Conservation (phyloP, 2,797 vertebrate species). For the Anomalospiza imberbis region DNA sequence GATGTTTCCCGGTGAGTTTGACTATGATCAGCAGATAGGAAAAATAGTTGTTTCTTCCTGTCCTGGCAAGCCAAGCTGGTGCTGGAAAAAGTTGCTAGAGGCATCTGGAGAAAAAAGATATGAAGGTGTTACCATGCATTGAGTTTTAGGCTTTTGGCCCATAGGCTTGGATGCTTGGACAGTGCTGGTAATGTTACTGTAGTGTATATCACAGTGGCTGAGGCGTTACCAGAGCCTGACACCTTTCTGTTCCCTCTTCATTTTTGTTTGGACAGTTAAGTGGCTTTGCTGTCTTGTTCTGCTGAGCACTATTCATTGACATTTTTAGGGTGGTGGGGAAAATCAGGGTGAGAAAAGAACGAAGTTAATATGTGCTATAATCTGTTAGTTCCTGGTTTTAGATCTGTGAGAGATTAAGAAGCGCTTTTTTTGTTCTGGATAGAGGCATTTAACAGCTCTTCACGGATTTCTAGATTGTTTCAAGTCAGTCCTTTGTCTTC, state of each 20-base stretch:
- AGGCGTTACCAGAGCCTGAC: fast-evolving
- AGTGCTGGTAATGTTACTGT: neutral
- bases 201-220: fast-evolving
- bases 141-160: neutral
- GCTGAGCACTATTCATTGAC: neutral
- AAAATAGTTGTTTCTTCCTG: neutral
- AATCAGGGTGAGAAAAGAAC: neutral
- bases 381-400: neutral
- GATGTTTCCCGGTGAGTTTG: neutral
- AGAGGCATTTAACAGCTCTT: neutral
- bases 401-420: neutral
- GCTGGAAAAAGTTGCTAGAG: neutral
- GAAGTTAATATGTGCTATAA: neutral
- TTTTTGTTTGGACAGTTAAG: neutral
- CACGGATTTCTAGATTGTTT: neutral
- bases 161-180: neutral
- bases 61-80: neutral
- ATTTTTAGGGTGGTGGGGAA: neutral
- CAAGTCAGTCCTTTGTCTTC: neutral
- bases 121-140: neutral
- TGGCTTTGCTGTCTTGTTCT: neutral
- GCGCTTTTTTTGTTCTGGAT: neutral
- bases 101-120: neutral
- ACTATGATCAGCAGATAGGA: fast-evolving
- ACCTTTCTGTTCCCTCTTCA: neutral